A percentile compares a stretch with the other conserved stretches of the same genome.
Conservation (phyloP, 2,888 invertebrate genomes). For the Mythimna loreyi region DNA sequence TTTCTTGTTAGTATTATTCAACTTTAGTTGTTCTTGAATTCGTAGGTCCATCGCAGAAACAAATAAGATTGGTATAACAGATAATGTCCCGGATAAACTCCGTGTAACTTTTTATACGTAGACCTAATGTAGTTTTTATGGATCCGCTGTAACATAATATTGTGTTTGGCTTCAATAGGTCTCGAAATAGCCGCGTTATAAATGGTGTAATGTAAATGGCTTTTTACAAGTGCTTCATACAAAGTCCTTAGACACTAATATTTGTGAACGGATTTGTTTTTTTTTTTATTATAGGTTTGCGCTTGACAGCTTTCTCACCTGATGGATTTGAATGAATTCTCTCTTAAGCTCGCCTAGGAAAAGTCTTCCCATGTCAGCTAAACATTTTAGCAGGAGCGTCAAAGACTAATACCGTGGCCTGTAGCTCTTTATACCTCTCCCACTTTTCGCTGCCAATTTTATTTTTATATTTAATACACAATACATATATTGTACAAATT, state of each 20-base stretch:
- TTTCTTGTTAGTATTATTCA: not conserved
- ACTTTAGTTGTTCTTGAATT: not conserved
- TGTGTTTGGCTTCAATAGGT: not conserved
- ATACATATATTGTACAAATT: too few species aligned
- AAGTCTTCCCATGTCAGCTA: too few species aligned
- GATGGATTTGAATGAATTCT: too few species aligned
- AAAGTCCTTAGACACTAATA: not conserved
- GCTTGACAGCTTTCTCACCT: too few species aligned
- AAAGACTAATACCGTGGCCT: not conserved
- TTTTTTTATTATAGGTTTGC: too few species aligned
- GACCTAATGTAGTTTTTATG: not conserved
- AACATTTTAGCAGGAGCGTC: not conserved
- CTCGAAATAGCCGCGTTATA: not conserved
- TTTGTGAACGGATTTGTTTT: not conserved
- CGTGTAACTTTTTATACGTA: not conserved
- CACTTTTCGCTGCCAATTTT: not conserved
- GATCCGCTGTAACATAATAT: not conserved
- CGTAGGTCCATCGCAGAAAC: not conserved
- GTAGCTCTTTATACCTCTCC: not conserved
- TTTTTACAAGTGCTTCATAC: not conserved
- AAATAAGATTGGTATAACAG: not conserved
- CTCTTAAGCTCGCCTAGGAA: too few species aligned
- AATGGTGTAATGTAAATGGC: not conserved
- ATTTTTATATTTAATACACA: too few species aligned
- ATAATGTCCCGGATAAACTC: not conserved